phyloP scores from a whole-genome alignment of 2,797 vertebrate species.

The Sarcophilus harrisii region DNA sequence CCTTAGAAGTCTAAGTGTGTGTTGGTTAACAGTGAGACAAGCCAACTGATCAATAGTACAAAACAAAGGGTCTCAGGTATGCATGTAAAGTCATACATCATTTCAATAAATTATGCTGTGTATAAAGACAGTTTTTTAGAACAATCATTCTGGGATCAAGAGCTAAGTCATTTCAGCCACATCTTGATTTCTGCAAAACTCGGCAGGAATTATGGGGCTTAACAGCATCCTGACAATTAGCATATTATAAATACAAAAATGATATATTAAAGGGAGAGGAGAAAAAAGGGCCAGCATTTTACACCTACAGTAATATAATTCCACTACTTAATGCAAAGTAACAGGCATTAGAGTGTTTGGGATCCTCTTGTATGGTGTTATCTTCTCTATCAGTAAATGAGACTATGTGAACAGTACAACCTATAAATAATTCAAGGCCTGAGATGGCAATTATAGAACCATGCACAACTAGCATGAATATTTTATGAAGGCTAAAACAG shows the following conservation, averaged over 20 bases:
- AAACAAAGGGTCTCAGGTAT: conserved; percentile 88
- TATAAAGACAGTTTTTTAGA: conserved; percentile 82
- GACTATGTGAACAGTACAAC: conserved; percentile 94
- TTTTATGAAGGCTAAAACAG: conserved; percentile 99
- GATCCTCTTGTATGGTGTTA: conserved; percentile 91
- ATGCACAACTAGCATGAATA: conserved; percentile 99
- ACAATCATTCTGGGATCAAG: conserved; percentile 89
- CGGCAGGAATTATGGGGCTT: conserved; percentile 87
- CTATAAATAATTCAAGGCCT: conserved; percentile 99
- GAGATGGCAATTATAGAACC: conserved; percentile 99
- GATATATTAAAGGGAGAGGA: conserved; percentile 87
- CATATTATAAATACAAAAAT: conserved; percentile 92
- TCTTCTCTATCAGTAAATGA: conserved; percentile 93
- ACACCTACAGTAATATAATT: conserved; percentile 93
- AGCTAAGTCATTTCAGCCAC: conserved; percentile 87
- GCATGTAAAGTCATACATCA: conserved; percentile 85
- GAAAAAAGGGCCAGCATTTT: conserved; percentile 86
- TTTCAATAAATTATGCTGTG: conserved; percentile 85
- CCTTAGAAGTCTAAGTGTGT: conserved; percentile 76
- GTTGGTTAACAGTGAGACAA: conserved; percentile 83
- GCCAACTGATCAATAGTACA: conserved; percentile 86
- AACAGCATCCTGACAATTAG: conserved; percentile 88
- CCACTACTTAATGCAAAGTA: conserved; percentile 94
- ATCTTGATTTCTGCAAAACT: conserved; percentile 88
- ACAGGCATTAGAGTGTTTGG: conserved; percentile 92